These are phyloP conservation scores for Chelonoidis abingdonii DNA, from an alignment of 2,113 vertebrate species.

Conservation along the genomic window DNA sequence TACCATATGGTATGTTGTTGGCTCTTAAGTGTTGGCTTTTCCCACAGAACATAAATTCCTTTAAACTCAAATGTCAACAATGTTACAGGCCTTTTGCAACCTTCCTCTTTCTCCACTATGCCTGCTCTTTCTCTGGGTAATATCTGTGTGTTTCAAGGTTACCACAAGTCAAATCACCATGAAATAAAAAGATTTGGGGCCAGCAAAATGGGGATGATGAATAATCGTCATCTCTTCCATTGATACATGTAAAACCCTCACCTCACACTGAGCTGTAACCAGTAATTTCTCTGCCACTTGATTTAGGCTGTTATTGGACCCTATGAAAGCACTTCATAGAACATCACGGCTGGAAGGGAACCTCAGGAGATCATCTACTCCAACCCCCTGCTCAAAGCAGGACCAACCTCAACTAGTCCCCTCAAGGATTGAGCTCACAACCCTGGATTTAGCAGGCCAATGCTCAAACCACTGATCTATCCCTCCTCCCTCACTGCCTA, in stretches of 20 bases:
- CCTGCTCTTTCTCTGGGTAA: constrained; percentile 35
- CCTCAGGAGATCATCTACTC: too few species aligned
- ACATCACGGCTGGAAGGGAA: too few species aligned
- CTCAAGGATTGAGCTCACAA: too few species aligned
- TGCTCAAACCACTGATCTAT: too few species aligned
- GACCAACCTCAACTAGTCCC: too few species aligned
- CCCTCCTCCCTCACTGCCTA: neutral
- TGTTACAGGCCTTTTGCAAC: neutral
- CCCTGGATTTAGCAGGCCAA: too few species aligned
- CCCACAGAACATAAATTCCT: neutral
- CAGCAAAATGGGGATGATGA: constrained; percentile 20
- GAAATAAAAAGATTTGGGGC: constrained; percentile 50
- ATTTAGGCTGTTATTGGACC: constrained; percentile 55
- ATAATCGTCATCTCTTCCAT: neutral
- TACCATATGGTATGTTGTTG: neutral
- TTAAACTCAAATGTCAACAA: neutral
- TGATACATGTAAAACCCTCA: neutral
- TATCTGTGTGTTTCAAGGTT: constrained; percentile 41
- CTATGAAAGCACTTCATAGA: neutral
- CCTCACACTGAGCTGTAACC: constrained; percentile 19
- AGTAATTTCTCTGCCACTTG: constrained; percentile 56
- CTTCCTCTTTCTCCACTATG: constrained; percentile 2
- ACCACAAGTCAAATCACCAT: neutral
- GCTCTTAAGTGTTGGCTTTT: neutral
- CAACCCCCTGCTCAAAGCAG: too few species aligned